Evolutionary conservation across 2,888 invertebrate species (phyloP).

Genomic region (Parascotia fuliginaria): DNA sequence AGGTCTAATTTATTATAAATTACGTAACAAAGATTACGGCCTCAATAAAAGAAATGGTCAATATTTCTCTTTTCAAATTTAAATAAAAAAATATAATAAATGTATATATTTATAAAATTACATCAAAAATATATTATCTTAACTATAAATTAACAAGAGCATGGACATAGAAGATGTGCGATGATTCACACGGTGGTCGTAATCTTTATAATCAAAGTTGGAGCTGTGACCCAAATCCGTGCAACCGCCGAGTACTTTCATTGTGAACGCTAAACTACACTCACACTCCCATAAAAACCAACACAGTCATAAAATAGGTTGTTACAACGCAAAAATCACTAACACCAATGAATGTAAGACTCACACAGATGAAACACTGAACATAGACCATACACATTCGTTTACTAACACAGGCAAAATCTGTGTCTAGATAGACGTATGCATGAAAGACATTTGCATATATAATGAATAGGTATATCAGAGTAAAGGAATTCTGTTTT

Average conservation of each 20-base stretch:
- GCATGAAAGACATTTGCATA: conserved; percentile 58
- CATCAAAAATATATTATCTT: too few species aligned
- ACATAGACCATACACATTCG: conserved; percentile 37
- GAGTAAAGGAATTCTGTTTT: conserved; percentile 46
- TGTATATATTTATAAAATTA: conserved; percentile 14
- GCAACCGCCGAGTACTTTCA: conserved; percentile 83
- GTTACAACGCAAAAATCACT: conserved; percentile 36
- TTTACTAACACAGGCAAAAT: conserved; percentile 44
- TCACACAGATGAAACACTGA: conserved; percentile 27
- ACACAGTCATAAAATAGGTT: conserved; percentile 39
- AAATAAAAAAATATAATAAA: conserved; percentile 3
- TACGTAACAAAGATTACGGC: too few species aligned
- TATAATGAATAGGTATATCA: conserved; percentile 48
- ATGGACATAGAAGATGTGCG: conserved; percentile 70
- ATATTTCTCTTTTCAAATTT: too few species aligned
- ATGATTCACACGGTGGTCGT: conserved; percentile 81
- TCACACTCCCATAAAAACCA: conserved; percentile 52
- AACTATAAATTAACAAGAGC: conserved; percentile 38
- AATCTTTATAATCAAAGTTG: conserved; percentile 85
- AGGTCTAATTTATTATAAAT: too few species aligned
- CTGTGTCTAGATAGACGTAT: conserved; percentile 39
- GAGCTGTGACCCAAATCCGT: conserved; percentile 83
- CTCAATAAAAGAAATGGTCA: neutral
- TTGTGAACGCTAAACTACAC: conserved; percentile 79
- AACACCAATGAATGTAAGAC: conserved; percentile 30